A percentile compares a stretch with the other conserved stretches of the same genome.
Evolutionary conservation across 2,113 vertebrate genomes (phyloP).

Genomic region (Lepidothrix coronata): DNA sequence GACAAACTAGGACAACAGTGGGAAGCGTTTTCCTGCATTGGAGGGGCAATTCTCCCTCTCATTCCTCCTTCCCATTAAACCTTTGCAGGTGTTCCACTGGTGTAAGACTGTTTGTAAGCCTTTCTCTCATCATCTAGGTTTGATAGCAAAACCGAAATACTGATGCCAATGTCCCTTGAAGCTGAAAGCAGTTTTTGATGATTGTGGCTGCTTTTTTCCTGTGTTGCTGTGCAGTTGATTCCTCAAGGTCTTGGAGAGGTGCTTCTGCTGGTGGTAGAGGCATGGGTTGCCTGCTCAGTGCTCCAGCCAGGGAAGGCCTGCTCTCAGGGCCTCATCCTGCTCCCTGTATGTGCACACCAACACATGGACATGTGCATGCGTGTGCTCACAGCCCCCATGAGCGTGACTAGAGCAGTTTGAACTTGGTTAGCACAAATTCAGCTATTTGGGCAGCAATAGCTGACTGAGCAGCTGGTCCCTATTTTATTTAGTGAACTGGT

Average conservation of each 20-base stretch:
- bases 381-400: fast-evolving
- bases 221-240: background rate
- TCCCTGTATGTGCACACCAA: fast-evolving
- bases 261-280: background rate
- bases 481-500: background rate
- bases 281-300: fast-evolving
- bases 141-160: background rate
- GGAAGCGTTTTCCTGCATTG: background rate
- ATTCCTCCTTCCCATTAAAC: background rate
- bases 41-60: background rate
- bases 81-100: background rate
- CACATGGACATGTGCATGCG: fast-evolving
- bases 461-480: background rate
- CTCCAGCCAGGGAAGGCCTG: background rate
- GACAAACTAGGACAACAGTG: background rate
- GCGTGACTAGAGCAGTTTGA: background rate
- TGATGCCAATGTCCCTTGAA: background rate
- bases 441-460: background rate
- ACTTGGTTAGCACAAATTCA: background rate
- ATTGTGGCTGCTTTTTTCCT: background rate
- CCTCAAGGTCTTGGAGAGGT: background rate
- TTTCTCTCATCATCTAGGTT: background rate
- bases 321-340: background rate
- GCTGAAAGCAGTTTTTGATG: background rate
- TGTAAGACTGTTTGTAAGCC: background rate